Percentiles rank a stretch among this genome's conserved stretches.
These are phyloP conservation scores for Delichon dasypus DNA, from an alignment of 2,797 vertebrate species.

Conservation along the genomic window DNA sequence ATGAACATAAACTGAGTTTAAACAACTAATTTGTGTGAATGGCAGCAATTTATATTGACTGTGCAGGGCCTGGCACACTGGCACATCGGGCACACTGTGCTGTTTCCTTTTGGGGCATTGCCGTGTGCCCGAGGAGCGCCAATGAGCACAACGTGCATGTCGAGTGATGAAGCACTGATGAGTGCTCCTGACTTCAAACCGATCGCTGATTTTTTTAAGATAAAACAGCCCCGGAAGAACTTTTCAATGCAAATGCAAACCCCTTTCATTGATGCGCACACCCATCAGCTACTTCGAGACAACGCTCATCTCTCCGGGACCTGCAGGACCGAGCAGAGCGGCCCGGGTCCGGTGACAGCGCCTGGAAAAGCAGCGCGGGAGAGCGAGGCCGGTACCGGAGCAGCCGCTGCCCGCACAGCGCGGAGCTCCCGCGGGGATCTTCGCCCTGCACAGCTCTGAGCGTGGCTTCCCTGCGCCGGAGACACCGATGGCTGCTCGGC, in stretches of 20 bases:
- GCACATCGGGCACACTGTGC: not conserved
- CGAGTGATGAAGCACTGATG: not conserved
- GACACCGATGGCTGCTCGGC: not conserved
- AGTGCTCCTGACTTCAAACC: not conserved
- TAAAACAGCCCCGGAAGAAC: not conserved
- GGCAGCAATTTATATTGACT: not conserved
- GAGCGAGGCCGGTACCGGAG: fast-evolving
- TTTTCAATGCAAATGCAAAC: not conserved
- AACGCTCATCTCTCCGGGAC: not conserved
- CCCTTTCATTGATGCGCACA: not conserved
- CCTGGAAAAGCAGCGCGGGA: not conserved
- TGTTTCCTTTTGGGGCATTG: not conserved
- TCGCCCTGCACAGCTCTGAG: fast-evolving
- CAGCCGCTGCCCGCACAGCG: too few relatives aligned
- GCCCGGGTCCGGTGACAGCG: fast-evolving
- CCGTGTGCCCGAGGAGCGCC: not conserved
- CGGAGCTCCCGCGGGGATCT: not conserved
- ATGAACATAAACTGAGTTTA: not conserved
- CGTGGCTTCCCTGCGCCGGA: not conserved
- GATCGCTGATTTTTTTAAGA: not conserved
- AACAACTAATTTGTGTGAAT: not conserved
- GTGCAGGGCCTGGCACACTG: not conserved
- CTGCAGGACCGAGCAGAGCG: not conserved
- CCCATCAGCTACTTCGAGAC: not conserved
- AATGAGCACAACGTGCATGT: not conserved